Conservation (phyloP, 2,888 invertebrate genomes). For the Lasioglossum lativentre region DNA sequence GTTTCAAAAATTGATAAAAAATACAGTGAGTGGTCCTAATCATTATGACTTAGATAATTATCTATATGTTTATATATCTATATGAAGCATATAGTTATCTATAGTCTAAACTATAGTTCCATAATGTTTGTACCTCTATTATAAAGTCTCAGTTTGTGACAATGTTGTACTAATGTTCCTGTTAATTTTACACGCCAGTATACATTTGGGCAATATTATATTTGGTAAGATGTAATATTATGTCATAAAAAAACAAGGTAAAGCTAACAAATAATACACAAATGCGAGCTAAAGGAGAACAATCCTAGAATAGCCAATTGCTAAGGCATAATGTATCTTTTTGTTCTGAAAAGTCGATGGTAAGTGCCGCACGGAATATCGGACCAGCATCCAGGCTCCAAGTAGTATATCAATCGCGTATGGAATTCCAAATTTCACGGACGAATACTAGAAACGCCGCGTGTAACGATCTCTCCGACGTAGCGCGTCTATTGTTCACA, state of each 20-base stretch:
- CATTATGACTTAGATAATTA: too few relatives aligned
- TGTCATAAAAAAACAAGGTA: background rate
- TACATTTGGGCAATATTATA: background rate
- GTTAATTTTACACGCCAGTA: background rate
- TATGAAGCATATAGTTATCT: too few relatives aligned
- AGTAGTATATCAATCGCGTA: background rate
- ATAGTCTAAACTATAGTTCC: too few relatives aligned
- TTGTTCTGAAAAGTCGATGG: background rate
- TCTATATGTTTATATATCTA: too few relatives aligned
- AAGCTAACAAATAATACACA: too few relatives aligned
- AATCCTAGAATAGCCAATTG: background rate
- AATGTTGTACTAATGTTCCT: too few relatives aligned
- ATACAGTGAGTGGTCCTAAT: too few relatives aligned
- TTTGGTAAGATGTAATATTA: too few relatives aligned
- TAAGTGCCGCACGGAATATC: conserved; percentile 23
- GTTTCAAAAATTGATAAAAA: too few relatives aligned
- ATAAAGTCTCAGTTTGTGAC: too few relatives aligned
- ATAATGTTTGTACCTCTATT: too few relatives aligned
- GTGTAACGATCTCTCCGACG: conserved; percentile 42
- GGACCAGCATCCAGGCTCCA: background rate
- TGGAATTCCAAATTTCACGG: conserved; percentile 44
- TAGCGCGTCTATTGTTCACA: conserved; percentile 57
- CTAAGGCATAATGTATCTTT: background rate
- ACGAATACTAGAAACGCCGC: conserved; percentile 31
- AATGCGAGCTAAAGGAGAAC: background rate